phyloP scores from a whole-genome alignment of 2,113 vertebrate genomes.

The Sorex fumeus region DNA sequence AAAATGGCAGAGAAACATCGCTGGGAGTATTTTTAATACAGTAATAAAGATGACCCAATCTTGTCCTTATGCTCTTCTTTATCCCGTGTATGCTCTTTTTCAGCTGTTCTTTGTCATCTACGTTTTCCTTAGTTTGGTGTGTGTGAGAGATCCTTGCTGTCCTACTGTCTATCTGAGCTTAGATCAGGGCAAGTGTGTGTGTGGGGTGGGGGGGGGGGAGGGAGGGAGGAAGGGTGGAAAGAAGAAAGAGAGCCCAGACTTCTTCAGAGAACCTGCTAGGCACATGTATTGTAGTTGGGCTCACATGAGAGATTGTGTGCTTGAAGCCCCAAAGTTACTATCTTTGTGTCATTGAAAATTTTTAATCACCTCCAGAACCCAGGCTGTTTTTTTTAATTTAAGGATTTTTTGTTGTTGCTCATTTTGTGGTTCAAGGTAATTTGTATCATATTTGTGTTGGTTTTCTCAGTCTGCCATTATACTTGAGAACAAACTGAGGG shows the following conservation, averaged over 20 bases:
- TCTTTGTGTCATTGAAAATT: neutral
- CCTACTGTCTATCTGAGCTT: neutral
- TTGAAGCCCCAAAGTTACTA: neutral
- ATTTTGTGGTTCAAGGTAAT: neutral
- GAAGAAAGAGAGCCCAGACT: neutral
- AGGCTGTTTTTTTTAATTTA: neutral
- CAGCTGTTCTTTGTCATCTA: no score
- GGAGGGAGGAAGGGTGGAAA: neutral
- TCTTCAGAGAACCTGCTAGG: neutral
- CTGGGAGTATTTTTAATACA: no score
- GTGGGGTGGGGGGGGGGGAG: neutral
- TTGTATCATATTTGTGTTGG: neutral
- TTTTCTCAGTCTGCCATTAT: neutral
- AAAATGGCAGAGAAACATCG: neutral
- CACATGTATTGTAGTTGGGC: accelerated
- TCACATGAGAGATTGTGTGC: neutral
- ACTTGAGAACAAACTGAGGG: neutral
- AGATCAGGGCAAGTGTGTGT: neutral
- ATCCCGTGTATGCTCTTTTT: no score
- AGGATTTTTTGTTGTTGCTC: neutral
- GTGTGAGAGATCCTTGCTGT: neutral
- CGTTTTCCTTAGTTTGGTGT: no score
- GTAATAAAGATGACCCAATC: no score
- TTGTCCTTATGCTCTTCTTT: no score
- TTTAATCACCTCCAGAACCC: neutral